Conservation (phyloP, 2,888 invertebrate species). For the Epistrophe eligans region DNA sequence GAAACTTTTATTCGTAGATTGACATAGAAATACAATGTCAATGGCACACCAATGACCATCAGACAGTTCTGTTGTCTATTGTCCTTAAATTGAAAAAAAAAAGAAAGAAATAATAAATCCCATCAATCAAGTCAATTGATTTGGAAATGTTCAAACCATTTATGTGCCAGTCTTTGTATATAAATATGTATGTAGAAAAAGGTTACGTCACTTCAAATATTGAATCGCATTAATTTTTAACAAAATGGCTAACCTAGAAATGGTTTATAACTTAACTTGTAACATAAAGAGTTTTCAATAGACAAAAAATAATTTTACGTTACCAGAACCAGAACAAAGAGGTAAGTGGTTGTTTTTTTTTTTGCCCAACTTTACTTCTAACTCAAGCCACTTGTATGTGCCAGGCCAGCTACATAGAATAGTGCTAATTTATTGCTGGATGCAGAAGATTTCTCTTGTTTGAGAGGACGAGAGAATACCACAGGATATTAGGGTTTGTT, state of each 20-base stretch:
- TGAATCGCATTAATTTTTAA: not conserved
- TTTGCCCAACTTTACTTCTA: not conserved
- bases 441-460: not conserved
- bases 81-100: not conserved
- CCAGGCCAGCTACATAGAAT: not conserved
- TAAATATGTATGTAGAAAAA: not conserved
- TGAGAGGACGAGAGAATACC: slow-evolving; percentile 2
- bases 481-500: slow-evolving; percentile 27
- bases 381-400: not conserved
- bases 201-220: slow-evolving; percentile 7
- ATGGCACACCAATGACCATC: not conserved
- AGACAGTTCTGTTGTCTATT: slow-evolving; percentile 5
- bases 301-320: slow-evolving; percentile 8
- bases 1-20: slow-evolving; percentile 11
- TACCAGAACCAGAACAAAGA: not conserved
- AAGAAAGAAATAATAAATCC: not conserved
- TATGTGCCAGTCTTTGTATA: too few species aligned
- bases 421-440: slow-evolving; percentile 9
- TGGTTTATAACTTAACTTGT: not conserved
- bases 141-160: slow-evolving; percentile 5
- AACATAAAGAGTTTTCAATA: not conserved
- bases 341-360: not conserved
- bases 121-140: slow-evolving; percentile 27
- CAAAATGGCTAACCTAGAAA: not conserved
- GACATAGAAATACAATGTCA: slow-evolving; percentile 14